Evolutionary conservation across 2,888 invertebrate genomes (phyloP).

Genomic region (Dyspetes luteomarginatus): DNA sequence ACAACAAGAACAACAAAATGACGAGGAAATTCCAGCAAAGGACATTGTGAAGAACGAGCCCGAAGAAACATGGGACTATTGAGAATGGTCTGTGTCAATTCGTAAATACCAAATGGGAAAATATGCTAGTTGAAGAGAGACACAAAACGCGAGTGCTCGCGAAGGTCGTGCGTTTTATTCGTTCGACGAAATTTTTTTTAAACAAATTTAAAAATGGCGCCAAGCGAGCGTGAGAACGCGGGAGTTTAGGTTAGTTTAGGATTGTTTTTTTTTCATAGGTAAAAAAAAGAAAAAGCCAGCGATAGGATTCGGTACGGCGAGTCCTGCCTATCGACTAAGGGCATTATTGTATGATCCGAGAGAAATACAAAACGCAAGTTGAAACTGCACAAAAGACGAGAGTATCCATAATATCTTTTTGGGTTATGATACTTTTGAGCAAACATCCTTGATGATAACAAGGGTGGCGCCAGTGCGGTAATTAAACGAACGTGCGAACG

Average conservation of each 20-base stretch:
- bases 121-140: background rate
- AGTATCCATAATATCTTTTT: background rate
- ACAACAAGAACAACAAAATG: slow-evolving; percentile 71
- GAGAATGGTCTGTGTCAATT: slow-evolving; percentile 48
- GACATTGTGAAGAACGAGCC: slow-evolving; percentile 81
- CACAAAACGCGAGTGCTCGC: background rate
- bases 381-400: background rate
- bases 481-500: slow-evolving; percentile 33
- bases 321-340: slow-evolving; percentile 82
- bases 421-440: background rate
- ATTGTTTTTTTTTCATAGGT: slow-evolving; percentile 53
- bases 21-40: slow-evolving; percentile 77
- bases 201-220: background rate
- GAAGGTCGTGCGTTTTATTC: background rate
- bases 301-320: slow-evolving; percentile 80
- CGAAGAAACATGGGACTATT: slow-evolving; percentile 82
- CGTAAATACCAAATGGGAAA: slow-evolving; percentile 21
- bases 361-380: slow-evolving; percentile 22
- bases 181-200: slow-evolving; percentile 1
- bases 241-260: slow-evolving; percentile 28
- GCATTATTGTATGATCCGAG: slow-evolving; percentile 77
- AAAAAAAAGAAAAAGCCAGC: slow-evolving; percentile 73
- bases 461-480: background rate
- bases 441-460: slow-evolving; percentile 21
- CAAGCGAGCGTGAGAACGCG: slow-evolving; percentile 25